These are phyloP conservation scores for Heliconius charithonia DNA, from an alignment of 2,888 invertebrate species.

Conservation along the genomic window DNA sequence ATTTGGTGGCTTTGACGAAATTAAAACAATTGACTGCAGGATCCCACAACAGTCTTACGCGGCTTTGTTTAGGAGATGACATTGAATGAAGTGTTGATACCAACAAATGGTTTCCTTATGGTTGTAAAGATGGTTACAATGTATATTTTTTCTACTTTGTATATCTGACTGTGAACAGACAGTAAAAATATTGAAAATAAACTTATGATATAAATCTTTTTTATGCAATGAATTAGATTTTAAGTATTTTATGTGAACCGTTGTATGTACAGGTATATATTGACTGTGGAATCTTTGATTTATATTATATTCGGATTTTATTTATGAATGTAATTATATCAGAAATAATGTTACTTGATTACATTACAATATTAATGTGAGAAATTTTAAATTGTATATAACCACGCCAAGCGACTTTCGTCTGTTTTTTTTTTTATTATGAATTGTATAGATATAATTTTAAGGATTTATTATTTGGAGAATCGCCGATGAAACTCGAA, in stretches of 20 bases:
- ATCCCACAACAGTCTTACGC: slow-evolving; percentile 34
- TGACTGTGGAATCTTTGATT: slow-evolving; percentile 11
- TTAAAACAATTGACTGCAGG: slow-evolving; percentile 31
- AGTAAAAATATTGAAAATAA: slow-evolving; percentile 48
- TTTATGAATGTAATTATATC: slow-evolving; percentile 31
- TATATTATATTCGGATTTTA: slow-evolving; percentile 22
- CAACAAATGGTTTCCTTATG: slow-evolving; percentile 47
- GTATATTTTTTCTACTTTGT: slow-evolving; percentile 82
- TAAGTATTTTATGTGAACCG: slow-evolving; percentile 64
- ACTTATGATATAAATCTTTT: slow-evolving; percentile 36
- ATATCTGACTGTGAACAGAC: slow-evolving; percentile 69
- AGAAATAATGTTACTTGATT: slow-evolving; percentile 19
- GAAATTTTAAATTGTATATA: slow-evolving; percentile 49
- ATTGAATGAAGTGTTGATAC: slow-evolving; percentile 35
- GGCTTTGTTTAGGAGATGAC: slow-evolving; percentile 33
- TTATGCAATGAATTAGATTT: slow-evolving; percentile 67
- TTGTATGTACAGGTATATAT: slow-evolving; percentile 57
- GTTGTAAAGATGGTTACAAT: slow-evolving; percentile 70
- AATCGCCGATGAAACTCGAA: slow-evolving; percentile 52
- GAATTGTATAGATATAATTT: slow-evolving; percentile 45
- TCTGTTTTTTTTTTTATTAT: slow-evolving; percentile 37
- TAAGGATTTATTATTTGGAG: slow-evolving; percentile 39
- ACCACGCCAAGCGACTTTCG: slow-evolving; percentile 60
- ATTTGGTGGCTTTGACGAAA: slow-evolving; percentile 43
- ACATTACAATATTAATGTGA: slow-evolving; percentile 18